Conservation (phyloP, 1,140 invertebrate genomes). For the Oedothorax gibbosus region DNA sequence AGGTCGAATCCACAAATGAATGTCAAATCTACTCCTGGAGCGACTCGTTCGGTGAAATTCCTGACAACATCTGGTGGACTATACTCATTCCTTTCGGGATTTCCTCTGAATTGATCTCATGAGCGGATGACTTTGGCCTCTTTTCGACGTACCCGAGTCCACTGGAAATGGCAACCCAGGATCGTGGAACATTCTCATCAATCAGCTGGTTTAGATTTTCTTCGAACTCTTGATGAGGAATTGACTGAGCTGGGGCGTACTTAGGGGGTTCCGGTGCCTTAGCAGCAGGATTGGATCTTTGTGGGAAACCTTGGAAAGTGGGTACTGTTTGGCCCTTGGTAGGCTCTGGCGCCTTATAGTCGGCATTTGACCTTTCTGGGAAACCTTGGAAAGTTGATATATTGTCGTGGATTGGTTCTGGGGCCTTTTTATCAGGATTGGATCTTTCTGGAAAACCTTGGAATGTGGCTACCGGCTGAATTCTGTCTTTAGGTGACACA, state of each 20-base stretch:
- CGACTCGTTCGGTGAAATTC: too few relatives aligned
- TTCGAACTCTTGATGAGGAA: constrained; percentile 2
- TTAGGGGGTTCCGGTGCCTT: neutral
- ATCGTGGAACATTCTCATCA: constrained; percentile 13
- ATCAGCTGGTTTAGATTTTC: constrained; percentile 30
- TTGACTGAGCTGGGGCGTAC: constrained; percentile 9
- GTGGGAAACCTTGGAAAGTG: neutral
- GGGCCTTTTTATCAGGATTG: neutral
- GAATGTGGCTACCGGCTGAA: neutral
- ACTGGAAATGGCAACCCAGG: constrained; percentile 8
- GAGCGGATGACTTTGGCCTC: constrained; percentile 2
- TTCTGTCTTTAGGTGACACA: neutral
- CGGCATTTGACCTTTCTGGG: neutral
- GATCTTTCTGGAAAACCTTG: neutral
- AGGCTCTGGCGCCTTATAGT: neutral
- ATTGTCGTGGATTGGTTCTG: too few relatives aligned
- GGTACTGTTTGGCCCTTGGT: constrained; percentile 15
- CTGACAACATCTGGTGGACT: constrained; percentile 4
- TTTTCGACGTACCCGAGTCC: constrained; percentile 41
- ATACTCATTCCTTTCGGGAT: constrained; percentile 5
- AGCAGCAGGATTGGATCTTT: neutral
- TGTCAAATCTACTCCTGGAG: too few relatives aligned
- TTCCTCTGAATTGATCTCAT: neutral
- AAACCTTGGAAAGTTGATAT: too few relatives aligned
- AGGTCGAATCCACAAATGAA: too few relatives aligned